Base-by-base conservation (phyloP, 2,888 invertebrate genomes). In the Eristalis arbustorum region DNA sequence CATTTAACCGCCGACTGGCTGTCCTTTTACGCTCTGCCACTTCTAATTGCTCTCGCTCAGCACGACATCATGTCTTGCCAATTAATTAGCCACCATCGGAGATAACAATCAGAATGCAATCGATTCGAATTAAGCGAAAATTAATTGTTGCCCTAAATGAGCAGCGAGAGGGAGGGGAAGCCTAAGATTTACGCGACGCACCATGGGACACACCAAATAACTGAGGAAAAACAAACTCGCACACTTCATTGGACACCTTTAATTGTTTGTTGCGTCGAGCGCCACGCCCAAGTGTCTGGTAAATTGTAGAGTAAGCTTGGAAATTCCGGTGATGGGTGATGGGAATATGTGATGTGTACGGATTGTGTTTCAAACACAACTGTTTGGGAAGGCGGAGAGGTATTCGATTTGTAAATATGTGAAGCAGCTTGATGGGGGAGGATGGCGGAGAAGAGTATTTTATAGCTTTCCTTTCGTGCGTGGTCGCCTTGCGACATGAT, bases 101-200 rank as follows among this genome's bases (percentile, higher is more conserved):
- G 88, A 88, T 88, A 88, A 84, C 88, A 88, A 80, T 84, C 79
- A 85, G 77, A 77, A 68, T 74, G 74, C 77, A 77, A 81, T 85
- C 82, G 87, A 83, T 72, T 87, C 75, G 87, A 77, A 66, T 81
- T 85, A 85, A 85, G 81, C 69, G 82, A 82, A 82, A 82, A 74
- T 82, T 85, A 85, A 85, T 85, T 85, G 73, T 69, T 71, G 63
- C 84, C 72, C 73, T n/a, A n/a, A 76, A 73, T 66, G 37, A 42
- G 49, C 18, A 11, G 40, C n/a, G 22, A 56, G n/a, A 8, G 13
- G 40, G 37, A 22, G 67, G 37, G 10, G 28, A 31, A 23, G 64
- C 59, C 49, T 18, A 25, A 10, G 0, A 5, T 40, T 10, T 62
- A 31, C 10, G 34, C 66, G n/a, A 5, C 3, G n/a, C 85, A 74